Base-by-base conservation (phyloP, 2,888 invertebrate species). In the Caenorhabditis plicata region DNA sequence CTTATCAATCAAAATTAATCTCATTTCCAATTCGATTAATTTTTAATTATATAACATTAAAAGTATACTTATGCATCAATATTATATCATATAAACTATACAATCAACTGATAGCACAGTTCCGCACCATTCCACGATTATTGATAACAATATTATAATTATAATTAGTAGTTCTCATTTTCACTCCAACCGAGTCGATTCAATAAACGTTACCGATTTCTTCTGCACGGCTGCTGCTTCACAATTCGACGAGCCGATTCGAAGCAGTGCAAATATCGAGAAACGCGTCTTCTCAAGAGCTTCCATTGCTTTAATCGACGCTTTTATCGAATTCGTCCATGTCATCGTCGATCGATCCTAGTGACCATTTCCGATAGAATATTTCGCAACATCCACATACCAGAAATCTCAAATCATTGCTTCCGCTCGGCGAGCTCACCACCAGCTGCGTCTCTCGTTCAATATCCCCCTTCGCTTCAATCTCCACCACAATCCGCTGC, bases 161-260 rank as follows among this genome's bases (percentile, higher is more conserved):
- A n/a, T n/a, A n/a, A n/a, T n/a, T n/a, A n/a, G n/a, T n/a, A n/a
- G n/a, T n/a, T n/a, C n/a, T n/a, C n/a, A n/a, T n/a, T n/a, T n/a
- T n/a, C n/a, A n/a, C n/a, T n/a, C n/a, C n/a, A n/a, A n/a, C n/a
- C n/a, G n/a, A n/a, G n/a, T n/a, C n/a, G n/a, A n/a, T n/a, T n/a
- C n/a, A n/a, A n/a, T n/a, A n/a, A 25, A 40, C 7, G 29, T 13
- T 27, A 62, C 62, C 43, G 35, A 25, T 47, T 46, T 45, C 44
- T 47, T 57, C 15, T 61, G 58, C 11, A 68, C 55, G 13, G 68
- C 54, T 4, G 55, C 57, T 4, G 61, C 54, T 41, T 68, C 68
- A 15, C 61, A 64, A 42, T 58, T 68, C 11, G 26, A 48, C 32
- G 50, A 50, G 36, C 64, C 68, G 45, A 68, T 64, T 38, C 49